These are phyloP conservation scores for Neomonachus schauinslandi DNA, from an alignment of 2,113 vertebrate genomes.

Conservation along the genomic window DNA sequence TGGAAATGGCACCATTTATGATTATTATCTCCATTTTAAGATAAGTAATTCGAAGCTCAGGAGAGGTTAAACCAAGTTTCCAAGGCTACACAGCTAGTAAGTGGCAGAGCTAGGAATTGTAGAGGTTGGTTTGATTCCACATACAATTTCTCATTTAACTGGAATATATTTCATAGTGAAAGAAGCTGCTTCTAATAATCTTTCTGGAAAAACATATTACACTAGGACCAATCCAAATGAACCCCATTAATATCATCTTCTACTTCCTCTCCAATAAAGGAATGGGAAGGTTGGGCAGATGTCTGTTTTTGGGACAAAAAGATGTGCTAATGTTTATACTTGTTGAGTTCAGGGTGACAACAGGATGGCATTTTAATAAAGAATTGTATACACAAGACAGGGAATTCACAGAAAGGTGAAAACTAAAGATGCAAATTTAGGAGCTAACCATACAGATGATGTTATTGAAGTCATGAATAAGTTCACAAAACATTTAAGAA, in stretches of 20 bases:
- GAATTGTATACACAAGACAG: neutral
- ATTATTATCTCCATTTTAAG: neutral
- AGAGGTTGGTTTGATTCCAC: neutral
- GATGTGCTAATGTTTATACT: neutral
- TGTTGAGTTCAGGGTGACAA: neutral
- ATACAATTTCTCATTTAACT: neutral
- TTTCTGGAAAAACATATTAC: neutral
- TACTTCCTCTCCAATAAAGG: neutral
- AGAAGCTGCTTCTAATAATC: neutral
- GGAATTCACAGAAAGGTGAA: neutral
- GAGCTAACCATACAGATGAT: neutral
- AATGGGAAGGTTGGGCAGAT: neutral
- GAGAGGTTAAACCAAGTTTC: neutral
- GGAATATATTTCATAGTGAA: neutral
- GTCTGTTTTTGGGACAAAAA: neutral
- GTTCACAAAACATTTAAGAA: neutral
- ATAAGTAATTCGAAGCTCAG: conserved; percentile 1
- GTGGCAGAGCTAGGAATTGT: neutral
- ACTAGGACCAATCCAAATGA: neutral
- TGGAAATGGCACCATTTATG: neutral
- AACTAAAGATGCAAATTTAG: neutral
- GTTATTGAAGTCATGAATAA: neutral
- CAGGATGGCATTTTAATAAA: neutral
- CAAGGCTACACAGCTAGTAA: neutral
- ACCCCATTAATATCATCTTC: neutral